Percentiles rank a stretch among this genome's conserved stretches.
Evolutionary conservation across 1,140 invertebrate genomes (phyloP).

Genomic region (Anoplolepis gracilipes): DNA sequence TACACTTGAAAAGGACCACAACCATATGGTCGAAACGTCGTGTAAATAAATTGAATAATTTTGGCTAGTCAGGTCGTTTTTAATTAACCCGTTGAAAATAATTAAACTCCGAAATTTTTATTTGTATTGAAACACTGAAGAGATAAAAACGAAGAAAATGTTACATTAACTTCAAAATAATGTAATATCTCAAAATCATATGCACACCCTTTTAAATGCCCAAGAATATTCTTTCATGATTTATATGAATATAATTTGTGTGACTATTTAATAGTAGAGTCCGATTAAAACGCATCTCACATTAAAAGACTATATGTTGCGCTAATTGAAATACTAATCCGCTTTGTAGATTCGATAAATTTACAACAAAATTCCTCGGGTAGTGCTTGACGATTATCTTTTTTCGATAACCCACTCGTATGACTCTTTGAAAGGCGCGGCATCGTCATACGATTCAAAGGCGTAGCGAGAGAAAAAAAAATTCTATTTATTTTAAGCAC

Average conservation of each 20-base stretch:
- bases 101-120: neutral
- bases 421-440: neutral
- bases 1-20: no score
- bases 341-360: slow-evolving; percentile 2
- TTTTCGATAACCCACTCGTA: neutral
- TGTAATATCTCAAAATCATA: neutral
- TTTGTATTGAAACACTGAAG: neutral
- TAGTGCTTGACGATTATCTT: neutral
- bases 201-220: neutral
- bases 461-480: neutral
- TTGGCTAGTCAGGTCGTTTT: no score
- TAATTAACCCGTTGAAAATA: no score
- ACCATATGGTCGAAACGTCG: no score
- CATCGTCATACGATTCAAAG: neutral
- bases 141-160: neutral
- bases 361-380: neutral
- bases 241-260: neutral
- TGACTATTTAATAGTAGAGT: neutral
- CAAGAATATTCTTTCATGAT: neutral
- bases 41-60: no score
- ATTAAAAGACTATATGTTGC: neutral
- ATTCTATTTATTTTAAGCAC: neutral
- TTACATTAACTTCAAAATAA: neutral
- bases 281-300: neutral
- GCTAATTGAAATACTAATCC: slow-evolving; percentile 1